Conservation (phyloP, 2,797 vertebrate species). For the Glossophaga mutica region DNA sequence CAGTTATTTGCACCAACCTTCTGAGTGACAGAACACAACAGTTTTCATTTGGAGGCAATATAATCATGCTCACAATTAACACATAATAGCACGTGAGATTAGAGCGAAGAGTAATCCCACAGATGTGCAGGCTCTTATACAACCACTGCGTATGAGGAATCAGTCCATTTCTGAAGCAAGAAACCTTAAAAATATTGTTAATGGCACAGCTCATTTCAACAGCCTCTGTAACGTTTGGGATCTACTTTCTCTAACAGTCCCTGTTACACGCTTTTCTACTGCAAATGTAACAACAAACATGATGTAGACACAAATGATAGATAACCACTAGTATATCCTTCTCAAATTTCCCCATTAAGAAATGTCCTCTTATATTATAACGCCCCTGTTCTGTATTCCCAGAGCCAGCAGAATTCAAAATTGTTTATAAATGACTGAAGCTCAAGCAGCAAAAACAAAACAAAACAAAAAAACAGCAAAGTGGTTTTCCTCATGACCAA, state of each 20-base stretch:
- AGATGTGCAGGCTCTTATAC: not conserved
- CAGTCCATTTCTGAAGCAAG: constrained; percentile 16
- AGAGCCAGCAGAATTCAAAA: constrained; percentile 50
- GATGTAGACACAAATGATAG: constrained; percentile 22
- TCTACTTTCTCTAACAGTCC: constrained; percentile 31
- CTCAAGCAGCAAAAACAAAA: constrained; percentile 31
- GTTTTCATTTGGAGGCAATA: constrained; percentile 57
- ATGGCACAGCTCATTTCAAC: constrained; percentile 35
- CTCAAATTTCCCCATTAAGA: constrained; percentile 44
- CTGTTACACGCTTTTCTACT: not conserved
- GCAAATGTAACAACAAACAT: constrained; percentile 33
- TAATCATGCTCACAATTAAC: constrained; percentile 68
- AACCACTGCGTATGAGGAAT: not conserved
- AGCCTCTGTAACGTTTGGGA: constrained; percentile 12
- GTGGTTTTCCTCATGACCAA: constrained; percentile 3
- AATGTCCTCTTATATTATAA: not conserved
- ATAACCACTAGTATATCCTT: constrained; percentile 23
- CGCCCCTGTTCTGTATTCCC: not conserved
- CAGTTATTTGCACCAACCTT: constrained; percentile 39
- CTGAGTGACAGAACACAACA: constrained; percentile 30
- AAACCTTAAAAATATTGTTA: constrained; percentile 24
- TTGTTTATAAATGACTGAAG: not conserved
- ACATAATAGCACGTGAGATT: constrained; percentile 46
- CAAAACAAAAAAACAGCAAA: not conserved
- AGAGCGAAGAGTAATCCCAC: constrained; percentile 51